Conservation (phyloP, 1,140 invertebrate species). For the Papilio glaucus region DNA sequence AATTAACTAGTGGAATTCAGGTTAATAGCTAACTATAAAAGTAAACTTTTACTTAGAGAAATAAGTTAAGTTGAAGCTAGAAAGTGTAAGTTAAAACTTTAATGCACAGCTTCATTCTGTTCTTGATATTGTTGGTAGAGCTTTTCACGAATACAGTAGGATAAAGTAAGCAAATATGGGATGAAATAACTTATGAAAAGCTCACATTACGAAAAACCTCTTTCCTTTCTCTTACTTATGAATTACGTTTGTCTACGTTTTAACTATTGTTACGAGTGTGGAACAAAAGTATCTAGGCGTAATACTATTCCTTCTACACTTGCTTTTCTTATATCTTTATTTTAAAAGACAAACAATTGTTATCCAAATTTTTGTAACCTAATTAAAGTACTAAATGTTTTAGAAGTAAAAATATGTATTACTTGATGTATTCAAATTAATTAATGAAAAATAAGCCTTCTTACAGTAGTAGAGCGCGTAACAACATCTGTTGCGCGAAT, state of each 20-base stretch:
- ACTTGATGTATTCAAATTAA: too few relatives aligned
- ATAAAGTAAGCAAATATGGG: too few relatives aligned
- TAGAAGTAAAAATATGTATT: too few relatives aligned
- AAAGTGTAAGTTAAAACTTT: not conserved
- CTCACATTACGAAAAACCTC: not conserved
- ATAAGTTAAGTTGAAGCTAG: not conserved
- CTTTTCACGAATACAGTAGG: not conserved
- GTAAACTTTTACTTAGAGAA: not conserved
- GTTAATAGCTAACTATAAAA: conserved; percentile 5
- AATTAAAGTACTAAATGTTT: too few relatives aligned
- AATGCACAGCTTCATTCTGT: not conserved
- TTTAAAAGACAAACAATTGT: too few relatives aligned
- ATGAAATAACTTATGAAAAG: not conserved
- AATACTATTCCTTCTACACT: too few relatives aligned
- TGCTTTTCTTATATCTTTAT: too few relatives aligned
- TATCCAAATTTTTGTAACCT: too few relatives aligned
- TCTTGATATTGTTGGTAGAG: not conserved
- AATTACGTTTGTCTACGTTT: not conserved
- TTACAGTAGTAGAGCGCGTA: too few relatives aligned
- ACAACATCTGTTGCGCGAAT: too few relatives aligned
- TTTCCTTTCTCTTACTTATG: not conserved
- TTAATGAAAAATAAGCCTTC: too few relatives aligned
- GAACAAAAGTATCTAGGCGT: not conserved
- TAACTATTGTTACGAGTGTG: not conserved
- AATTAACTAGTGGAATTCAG: not conserved